A percentile compares a stretch with the other conserved stretches of the same genome.
These are phyloP conservation scores for Melinaea menophilus DNA, from an alignment of 2,888 invertebrate species.

Conservation along the genomic window DNA sequence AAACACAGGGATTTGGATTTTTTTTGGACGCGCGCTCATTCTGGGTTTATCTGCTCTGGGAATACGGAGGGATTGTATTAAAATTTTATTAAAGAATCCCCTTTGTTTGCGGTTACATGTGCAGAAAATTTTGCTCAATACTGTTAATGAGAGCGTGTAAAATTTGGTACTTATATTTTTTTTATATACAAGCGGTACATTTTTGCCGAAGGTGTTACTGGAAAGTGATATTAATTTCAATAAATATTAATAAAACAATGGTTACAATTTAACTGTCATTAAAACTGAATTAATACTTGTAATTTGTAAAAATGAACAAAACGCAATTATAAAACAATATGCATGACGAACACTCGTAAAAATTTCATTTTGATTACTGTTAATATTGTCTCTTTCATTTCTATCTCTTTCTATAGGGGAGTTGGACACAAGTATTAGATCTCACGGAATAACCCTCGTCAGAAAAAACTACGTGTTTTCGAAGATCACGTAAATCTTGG, in stretches of 20 bases:
- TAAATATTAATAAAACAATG: too few species aligned
- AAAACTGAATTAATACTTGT: too few species aligned
- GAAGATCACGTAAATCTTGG: conserved; percentile 40
- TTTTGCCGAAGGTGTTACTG: too few species aligned
- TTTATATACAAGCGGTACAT: not conserved
- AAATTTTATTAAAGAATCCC: conserved; percentile 29
- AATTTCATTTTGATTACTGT: conserved; percentile 13
- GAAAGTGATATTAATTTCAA: too few species aligned
- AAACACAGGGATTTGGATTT: conserved; percentile 46
- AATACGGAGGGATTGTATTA: conserved; percentile 34
- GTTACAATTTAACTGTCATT: too few species aligned
- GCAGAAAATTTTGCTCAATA: conserved; percentile 17
- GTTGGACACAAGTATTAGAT: conserved; percentile 17
- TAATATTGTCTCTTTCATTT: conserved; percentile 10
- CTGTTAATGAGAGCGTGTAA: not conserved
- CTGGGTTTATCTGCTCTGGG: conserved; percentile 34
- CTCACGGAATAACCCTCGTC: conserved; percentile 25
- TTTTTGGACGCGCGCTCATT: conserved; percentile 37
- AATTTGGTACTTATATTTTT: not conserved
- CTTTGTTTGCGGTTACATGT: conserved; percentile 25
- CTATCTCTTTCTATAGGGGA: conserved; percentile 15
- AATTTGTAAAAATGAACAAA: too few species aligned
- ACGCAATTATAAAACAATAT: too few species aligned
- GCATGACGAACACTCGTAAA: not conserved
- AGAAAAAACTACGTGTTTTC: conserved; percentile 35